Evolutionary conservation across 2,797 vertebrate species (phyloP), one percentile per base, ranked within the genome.

Genomic region (Onychomys arenicola): DNA sequence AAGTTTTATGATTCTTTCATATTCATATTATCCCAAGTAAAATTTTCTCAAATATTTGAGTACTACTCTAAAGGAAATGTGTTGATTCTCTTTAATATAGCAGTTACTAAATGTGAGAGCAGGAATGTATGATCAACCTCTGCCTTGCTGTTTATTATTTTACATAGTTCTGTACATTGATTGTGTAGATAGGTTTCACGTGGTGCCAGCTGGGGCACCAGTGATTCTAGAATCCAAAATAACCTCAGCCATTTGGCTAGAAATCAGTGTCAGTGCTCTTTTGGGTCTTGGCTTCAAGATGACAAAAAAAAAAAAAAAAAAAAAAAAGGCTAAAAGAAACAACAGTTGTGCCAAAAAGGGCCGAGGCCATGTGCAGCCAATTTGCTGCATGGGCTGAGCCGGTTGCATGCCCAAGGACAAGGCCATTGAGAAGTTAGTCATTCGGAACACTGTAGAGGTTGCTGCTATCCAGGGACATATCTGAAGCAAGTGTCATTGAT

Each of bases 1-100:
- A 95, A 91, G 32, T 25, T 84, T 91, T 80, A 29, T 90, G 19
- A 67, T 89, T 46, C 52, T 69, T 77, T 77, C 32, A 59, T 89
- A 59, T 23, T 89, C 37, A 43, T 43, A n/a, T 86, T 34, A 63
- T 49, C 29, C 5, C 17, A 86, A 52, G 65, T 55, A 52, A 37
- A 27, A 8, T 87, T 71, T n/a, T 19, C 52, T 46, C 17, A 46
- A 10, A 32, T 76, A 40, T 88, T 90, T 63, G 32, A 55, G 65
- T 52, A 46, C 21, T 46, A 13, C 17, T 90, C 1, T 55, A 80
- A 88, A 59, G 63, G 92, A 94, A 84, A 69, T 49, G 25, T 5
- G 17, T 43, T 61, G 23, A 7, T 89, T 97, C 93, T 83, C 17
- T 92, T 29, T 14, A 69, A 19, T 61, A 25, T 32, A 90, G 73